Evolutionary conservation across 1,140 invertebrate genomes (phyloP), one percentile per base, ranked within the genome.

Genomic region (Lutraria rhynchaena): DNA sequence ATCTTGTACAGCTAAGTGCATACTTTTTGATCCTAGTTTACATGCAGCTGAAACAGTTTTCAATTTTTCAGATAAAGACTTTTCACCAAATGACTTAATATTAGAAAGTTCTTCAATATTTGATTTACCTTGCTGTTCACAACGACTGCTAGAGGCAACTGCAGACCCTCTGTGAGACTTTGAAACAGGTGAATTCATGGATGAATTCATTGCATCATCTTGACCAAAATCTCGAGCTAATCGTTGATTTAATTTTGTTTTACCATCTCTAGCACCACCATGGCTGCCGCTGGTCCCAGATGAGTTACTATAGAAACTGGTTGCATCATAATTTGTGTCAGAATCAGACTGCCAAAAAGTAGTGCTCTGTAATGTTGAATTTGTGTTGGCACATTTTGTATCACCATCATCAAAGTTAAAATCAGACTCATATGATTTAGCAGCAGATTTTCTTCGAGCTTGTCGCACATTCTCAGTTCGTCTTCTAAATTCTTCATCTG

Each of bases 381-480:
- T 19, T 46, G 13, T 22, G 29, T 22, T 2, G 13, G 22, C n/a
- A 13, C 4, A 13, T 74, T 58, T 24, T 29, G 1, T 51, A 22
- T 19, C 60, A 49, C 41, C 27, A 1, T 44, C 60, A 27, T 77
- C 75, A 67, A 77, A 67, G 67, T 67, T 55, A 22, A 77, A 77
- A 41, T 77, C 75, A 19, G 49, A 77, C 17, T 77, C 60, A 57
- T 77, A 77, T 2, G 74, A 46, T 57, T 77, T 77, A 22, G 46
- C 60, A 37, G 75, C 44, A n/a, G 58, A 63, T 37, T 44, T 65
- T 53, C 17, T 71, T 9, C 27, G 33, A 22, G 69, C 69, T 31
- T 5, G 31, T 51, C 53, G 33, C 0, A 71, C 69, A 22, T 44
- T 55, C 27, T 71, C 69, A 51, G 69, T 71, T 41, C 69, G 3